Evolutionary conservation across 64 coral and sea anemone genomes (phyloP), one percentile per base, ranked within the genome.

Genomic region (Pachyseris speciosa): DNA sequence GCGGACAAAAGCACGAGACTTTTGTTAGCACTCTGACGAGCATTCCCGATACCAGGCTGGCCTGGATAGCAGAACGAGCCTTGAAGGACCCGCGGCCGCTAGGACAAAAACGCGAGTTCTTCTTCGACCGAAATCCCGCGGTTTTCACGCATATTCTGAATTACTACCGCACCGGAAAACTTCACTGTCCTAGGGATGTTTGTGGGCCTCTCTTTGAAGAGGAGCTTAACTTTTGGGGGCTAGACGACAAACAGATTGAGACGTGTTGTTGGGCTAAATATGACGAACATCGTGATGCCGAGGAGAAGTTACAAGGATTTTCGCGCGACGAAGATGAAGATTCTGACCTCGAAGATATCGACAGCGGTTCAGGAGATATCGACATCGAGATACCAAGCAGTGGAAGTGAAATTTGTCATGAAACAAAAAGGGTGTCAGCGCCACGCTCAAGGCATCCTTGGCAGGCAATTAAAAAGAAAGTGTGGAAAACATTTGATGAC

Each of bases 261-360:
- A 97, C 95, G 10, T 97, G 95, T 31, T 97, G 95, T 59, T 97
- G 95, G 95, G 95, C 95, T 17, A 97, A 97, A 86, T 97, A 97
- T n/a, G 95, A 97, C 20, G 95, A 97, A 33, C 95, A 97, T 25
- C 84, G 95, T 49, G 95, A 97, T 31, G 95, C 95, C 20, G 95
- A 97, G 41, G 95, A 97, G 30, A 97, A 97, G 52, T 52, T 97
- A 28, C 91, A 91, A 42, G 95, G 95, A 45, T 97, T 97, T 40
- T 88, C 92, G 15, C 75, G 84, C 13, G 68, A 94, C 26, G 95
- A 90, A 40, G 95, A 97, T 85, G 78, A 90, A 36, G 78, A 93
- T 26, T 88, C 85, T 0, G 84, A 69, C 27, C 49, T 64, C 0
- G 78, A 89, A 34, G 91, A 93, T 2, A 81, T 81, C 31, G 80